phyloP scores from a whole-genome alignment of 2,797 vertebrate genomes.

The Sylvia borin region DNA sequence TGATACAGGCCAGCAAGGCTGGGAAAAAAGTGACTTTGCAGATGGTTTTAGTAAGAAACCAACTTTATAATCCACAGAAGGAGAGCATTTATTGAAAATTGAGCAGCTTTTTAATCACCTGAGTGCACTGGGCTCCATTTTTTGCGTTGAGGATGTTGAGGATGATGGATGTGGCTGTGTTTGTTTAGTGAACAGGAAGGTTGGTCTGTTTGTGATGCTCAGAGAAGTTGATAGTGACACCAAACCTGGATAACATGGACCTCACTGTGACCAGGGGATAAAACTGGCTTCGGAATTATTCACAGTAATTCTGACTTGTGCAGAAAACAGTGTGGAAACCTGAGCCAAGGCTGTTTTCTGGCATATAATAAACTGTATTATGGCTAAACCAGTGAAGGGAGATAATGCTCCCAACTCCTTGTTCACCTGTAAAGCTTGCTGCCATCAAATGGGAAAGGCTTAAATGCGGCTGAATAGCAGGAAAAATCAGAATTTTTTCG shows the following conservation, averaged over 20 bases:
- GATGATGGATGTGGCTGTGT: background rate
- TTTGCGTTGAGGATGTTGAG: background rate
- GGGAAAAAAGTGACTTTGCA: background rate
- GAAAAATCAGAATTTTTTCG: background rate
- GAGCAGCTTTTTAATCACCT: background rate
- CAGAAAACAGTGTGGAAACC: background rate
- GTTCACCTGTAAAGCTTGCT: background rate
- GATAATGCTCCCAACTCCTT: background rate
- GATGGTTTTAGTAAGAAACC: background rate
- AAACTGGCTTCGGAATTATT: background rate
- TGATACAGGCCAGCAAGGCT: background rate
- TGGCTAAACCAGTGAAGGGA: background rate
- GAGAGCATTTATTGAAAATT: background rate
- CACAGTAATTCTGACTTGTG: background rate
- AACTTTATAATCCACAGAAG: background rate
- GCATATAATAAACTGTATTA: background rate
- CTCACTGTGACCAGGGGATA: background rate
- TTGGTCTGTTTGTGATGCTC: background rate
- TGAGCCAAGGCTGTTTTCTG: background rate
- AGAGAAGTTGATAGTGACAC: background rate
- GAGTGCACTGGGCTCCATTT: fast-evolving
- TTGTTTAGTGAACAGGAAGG: background rate
- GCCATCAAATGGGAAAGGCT: background rate
- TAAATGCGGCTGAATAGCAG: background rate
- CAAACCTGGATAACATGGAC: fast-evolving